Base-by-base conservation (phyloP, 2,797 vertebrate species). In the Sebastes iracundus region DNA sequence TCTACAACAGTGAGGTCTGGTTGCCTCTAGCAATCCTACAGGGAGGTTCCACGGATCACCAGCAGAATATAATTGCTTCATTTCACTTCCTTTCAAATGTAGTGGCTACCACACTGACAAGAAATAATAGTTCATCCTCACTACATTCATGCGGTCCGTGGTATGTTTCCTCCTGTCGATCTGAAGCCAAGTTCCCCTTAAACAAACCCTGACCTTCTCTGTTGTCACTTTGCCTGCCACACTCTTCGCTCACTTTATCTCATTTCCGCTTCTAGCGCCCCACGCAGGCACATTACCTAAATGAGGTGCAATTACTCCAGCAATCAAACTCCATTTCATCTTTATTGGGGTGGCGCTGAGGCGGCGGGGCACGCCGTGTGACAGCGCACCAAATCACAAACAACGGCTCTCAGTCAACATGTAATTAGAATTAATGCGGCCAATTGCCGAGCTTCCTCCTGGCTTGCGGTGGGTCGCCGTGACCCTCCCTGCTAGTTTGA, bases 281-380 rank as follows among this genome's bases (percentile, higher is more conserved):
- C 89, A 77, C 66, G 58, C 85, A 75, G 83, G 72, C 80, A 82
- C 80, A 91, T 94, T 93, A 93, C 75, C 88, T 80, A 87, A 92
- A 93, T 73, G 77, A 85, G 89, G 73, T 58, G 89, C 90, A 94
- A 94, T 95, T 94, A 95, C 86, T 77, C 75, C 70, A 2, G 87
- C 87, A 88, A 90, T 93, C 89, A 88, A 91, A 87, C 80, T 81
- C 80, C 59, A 90, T 92, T 93, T 92, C 72, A 84, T 90, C 87
- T 91, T 90, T 86, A 91, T 87, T 81, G 92, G 85, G 92, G 89
- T 76, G 88, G 58, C 18, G 52, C 70, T n/a, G 60, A 81, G 82
- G 85, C 64, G 33, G 61, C 12, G 32, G 76, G 83, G 83, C 60
- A 42, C 63, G n/a, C 81, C 42, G 81, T 72, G 81, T 80, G 88